phyloP scores from a whole-genome alignment of 2,797 vertebrate genomes.

The Oreochromis mossambicus region DNA sequence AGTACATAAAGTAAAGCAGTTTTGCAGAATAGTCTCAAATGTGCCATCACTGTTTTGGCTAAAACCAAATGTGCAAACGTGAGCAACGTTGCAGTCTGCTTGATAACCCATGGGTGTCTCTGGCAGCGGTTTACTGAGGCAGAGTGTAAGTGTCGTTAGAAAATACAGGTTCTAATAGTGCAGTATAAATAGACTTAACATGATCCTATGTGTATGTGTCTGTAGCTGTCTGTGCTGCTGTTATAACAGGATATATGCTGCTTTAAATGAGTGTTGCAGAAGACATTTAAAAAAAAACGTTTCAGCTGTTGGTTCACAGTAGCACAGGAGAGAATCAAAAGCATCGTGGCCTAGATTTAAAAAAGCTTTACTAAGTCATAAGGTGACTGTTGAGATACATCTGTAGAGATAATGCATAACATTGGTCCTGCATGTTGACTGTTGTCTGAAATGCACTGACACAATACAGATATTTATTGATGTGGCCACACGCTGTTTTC shows the following conservation, averaged over 20 bases:
- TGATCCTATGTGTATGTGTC: not conserved
- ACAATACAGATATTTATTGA: not conserved
- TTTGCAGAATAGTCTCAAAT: not conserved
- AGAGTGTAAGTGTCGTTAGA: no score
- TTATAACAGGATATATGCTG: not conserved
- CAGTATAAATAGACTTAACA: not conserved
- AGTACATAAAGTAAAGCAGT: not conserved
- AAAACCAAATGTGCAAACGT: not conserved
- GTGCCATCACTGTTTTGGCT: not conserved
- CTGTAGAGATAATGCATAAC: accelerated
- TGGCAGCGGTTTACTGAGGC: not conserved
- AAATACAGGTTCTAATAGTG: not conserved
- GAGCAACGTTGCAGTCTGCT: not conserved
- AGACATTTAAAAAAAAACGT: not conserved
- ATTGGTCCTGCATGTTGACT: not conserved
- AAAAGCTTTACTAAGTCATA: not conserved
- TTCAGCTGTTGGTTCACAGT: not conserved
- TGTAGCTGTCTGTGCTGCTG: not conserved
- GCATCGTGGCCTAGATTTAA: not conserved
- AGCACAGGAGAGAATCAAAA: not conserved
- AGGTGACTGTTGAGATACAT: not conserved
- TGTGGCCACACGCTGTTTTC: not conserved
- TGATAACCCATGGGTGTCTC: no score
- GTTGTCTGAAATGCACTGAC: not conserved
- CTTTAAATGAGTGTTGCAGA: not conserved